Percentiles rank a stretch among this genome's conserved stretches.
phyloP scores from a whole-genome alignment of 2,797 vertebrate species.

The Amblyraja radiata region DNA sequence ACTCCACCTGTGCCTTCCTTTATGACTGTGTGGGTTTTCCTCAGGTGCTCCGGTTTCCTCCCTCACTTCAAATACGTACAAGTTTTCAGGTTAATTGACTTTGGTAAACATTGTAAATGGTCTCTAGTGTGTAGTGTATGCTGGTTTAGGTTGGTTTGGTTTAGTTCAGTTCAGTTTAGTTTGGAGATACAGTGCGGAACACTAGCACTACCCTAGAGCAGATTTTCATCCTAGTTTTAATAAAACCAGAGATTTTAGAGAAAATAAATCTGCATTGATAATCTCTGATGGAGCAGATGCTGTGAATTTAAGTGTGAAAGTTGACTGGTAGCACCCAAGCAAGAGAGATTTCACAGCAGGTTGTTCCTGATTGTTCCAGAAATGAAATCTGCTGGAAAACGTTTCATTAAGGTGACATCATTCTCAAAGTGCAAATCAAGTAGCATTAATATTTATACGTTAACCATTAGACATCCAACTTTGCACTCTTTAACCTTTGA shows the following conservation, averaged over 20 bases:
- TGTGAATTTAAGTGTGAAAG: slow-evolving; percentile 1
- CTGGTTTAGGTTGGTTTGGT: too few relatives aligned
- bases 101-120: too few relatives aligned
- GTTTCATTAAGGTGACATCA: slow-evolving; percentile 2
- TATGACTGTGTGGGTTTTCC: too few relatives aligned
- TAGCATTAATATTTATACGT: not conserved
- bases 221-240: not conserved
- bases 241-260: not conserved
- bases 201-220: too few relatives aligned
- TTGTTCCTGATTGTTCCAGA: slow-evolving; percentile 25
- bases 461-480: not conserved
- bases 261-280: slow-evolving; percentile 29
- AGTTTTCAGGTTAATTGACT: too few relatives aligned
- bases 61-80: too few relatives aligned
- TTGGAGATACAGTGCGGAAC: too few relatives aligned
- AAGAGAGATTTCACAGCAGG: slow-evolving; percentile 20
- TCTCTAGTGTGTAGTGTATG: too few relatives aligned
- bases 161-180: too few relatives aligned
- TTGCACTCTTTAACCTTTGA: not conserved
- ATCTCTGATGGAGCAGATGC: slow-evolving; percentile 5
- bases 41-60: too few relatives aligned
- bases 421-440: not conserved
- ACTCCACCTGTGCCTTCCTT: too few relatives aligned
- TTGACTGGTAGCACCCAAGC: slow-evolving; percentile 15
- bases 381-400: slow-evolving; percentile 1